Conservation (phyloP, 2,113 vertebrate genomes). For the Muscicapa adusta region DNA sequence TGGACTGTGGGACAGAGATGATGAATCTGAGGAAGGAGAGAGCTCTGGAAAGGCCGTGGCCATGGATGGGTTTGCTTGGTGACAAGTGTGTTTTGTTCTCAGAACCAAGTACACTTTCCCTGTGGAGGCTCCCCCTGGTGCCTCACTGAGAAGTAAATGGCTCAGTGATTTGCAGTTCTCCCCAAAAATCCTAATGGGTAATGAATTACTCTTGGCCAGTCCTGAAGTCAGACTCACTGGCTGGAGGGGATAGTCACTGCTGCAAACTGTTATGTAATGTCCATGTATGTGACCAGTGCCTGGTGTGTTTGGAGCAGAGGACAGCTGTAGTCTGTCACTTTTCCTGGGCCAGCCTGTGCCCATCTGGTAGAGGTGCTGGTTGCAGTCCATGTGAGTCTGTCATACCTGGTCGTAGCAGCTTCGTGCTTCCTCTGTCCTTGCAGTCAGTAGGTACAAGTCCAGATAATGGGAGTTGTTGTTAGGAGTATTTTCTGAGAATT, state of each 20-base stretch:
- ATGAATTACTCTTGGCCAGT: neutral
- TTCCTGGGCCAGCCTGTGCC: neutral
- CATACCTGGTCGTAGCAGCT: neutral
- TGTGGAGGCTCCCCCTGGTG: neutral
- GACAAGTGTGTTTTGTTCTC: neutral
- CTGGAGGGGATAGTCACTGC: neutral
- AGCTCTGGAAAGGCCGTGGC: neutral
- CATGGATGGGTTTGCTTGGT: neutral
- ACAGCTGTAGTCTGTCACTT: neutral
- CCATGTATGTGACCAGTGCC: neutral
- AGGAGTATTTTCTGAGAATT: neutral
- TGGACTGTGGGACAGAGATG: neutral
- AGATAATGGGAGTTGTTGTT: neutral
- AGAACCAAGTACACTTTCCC: neutral
- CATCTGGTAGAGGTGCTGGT: neutral
- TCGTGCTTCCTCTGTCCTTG: neutral
- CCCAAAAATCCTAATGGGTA: neutral
- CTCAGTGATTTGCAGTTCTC: neutral
- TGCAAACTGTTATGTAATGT: neutral
- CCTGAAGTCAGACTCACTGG: neutral
- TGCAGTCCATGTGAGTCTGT: accelerated
- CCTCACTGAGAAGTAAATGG: neutral
- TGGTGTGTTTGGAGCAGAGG: neutral
- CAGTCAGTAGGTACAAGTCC: neutral
- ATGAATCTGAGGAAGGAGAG: neutral